phyloP scores from a whole-genome alignment of 2,113 vertebrate species.

The Diadophis punctatus region DNA sequence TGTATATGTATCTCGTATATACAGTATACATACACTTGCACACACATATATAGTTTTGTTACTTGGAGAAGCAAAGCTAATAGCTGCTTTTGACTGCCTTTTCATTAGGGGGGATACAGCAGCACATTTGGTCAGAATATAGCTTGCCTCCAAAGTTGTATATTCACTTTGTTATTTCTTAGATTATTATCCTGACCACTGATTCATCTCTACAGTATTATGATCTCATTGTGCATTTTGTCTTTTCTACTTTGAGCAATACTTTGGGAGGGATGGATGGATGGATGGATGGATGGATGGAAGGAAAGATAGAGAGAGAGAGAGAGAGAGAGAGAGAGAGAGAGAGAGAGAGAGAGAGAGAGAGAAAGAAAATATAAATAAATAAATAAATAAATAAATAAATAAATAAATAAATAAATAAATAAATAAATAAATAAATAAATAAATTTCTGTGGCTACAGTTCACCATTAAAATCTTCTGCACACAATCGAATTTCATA shows the following conservation, averaged over 20 bases:
- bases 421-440: not conserved
- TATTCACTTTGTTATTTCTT: not conserved
- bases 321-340: not conserved
- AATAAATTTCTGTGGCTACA: not conserved
- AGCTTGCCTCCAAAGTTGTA: not conserved
- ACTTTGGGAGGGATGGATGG: not conserved
- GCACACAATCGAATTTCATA: not conserved
- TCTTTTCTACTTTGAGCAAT: not conserved
- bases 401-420: too few relatives aligned
- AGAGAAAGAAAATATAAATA: not conserved
- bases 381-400: too few relatives aligned
- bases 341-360: too few relatives aligned
- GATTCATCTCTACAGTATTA: not conserved
- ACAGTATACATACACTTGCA: not conserved
- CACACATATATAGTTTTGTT: not conserved
- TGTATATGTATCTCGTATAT: not conserved
- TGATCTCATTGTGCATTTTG: not conserved
- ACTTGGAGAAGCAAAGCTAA: not conserved
- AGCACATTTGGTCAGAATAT: not conserved
- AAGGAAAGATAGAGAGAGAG: too few relatives aligned
- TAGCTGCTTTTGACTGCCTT: not conserved
- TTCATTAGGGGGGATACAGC: not conserved
- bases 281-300: too few relatives aligned
- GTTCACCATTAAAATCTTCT: not conserved
- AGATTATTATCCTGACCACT: not conserved